Evolutionary conservation across 2,797 vertebrate genomes (phyloP), one percentile per base, ranked within the genome.

Genomic region (Cheirogaleus major): DNA sequence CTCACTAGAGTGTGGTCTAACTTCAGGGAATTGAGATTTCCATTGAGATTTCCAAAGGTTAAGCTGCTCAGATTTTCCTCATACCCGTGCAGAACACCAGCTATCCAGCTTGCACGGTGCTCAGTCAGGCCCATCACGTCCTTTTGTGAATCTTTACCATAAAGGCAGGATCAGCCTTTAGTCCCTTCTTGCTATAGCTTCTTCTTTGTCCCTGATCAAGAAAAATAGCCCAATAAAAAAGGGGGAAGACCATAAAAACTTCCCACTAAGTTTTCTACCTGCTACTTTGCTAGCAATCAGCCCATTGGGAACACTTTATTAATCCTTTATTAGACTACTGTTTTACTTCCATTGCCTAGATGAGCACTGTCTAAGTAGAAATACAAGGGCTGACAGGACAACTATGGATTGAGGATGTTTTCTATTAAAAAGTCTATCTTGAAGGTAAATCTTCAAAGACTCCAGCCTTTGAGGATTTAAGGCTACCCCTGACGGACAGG

Each of bases 241-340:
- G 9, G 12, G 4, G 22, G 7, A 15, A 52, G 99, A 99, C 99
- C 99, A 27, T 89, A 99, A 98, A 99, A 99, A 99, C 35, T 35
- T n/a, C 96, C 98, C 98, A 97, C 22, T 89, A 95, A 98, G 96
- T 97, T 98, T 81, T 4, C 5, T 76, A 3, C 27, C 7, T 92
- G 98, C 97, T 96, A 48, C 43, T 0, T 0, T 0, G 22, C 20
- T 97, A 98, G 98, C 94, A 48, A 11, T 8, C 52, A 95, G 96
- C 98, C 98, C 97, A 90, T 41, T 98, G 98, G 98, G 96, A 92
- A 99, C 97, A 99, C 88, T 84, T 96, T 89, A 4, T 48, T 81
- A n/a, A 84, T 32, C 72, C 0, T 41, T 20, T 52, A 45, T 45
- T 45, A 76, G 30, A 8, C 14, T 61, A 32, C 35, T 57, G 30